Conservation (phyloP, 2,797 vertebrate species). For the Numenius phaeopus region DNA sequence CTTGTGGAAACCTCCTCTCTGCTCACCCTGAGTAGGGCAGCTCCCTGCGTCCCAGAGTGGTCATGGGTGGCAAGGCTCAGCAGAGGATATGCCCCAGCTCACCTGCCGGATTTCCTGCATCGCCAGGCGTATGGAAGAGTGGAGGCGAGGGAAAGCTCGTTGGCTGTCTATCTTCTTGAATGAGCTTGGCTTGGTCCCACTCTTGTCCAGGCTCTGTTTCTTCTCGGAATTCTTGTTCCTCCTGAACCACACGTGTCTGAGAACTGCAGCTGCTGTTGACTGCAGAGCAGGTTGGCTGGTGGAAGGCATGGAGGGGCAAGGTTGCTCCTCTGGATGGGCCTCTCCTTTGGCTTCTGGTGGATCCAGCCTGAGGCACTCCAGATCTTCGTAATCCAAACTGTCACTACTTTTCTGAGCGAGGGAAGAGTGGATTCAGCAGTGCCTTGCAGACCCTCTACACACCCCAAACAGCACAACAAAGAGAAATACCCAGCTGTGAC, state of each 20-base stretch:
- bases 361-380: conserved; percentile 6
- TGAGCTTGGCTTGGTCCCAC: neutral
- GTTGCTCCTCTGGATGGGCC: neutral
- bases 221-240: neutral
- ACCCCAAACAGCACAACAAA: neutral
- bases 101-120: conserved; percentile 80
- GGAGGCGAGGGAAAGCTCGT: conserved; percentile 59
- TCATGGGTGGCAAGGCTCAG: neutral
- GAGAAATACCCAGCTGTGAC: neutral
- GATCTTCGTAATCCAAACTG: conserved; percentile 68
- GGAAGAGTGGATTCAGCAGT: neutral
- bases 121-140: conserved; percentile 77
- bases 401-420: conserved; percentile 64
- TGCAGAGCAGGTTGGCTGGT: neutral
- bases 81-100: neutral
- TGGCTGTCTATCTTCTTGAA: neutral
- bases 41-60: rapidly evolving
- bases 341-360: neutral
- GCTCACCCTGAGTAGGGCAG: neutral
- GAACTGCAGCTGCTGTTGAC: neutral
- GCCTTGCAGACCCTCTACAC: neutral
- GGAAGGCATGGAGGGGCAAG: neutral
- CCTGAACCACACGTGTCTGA: conserved; percentile 39
- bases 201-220: neutral
- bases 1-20: neutral